Conservation (phyloP, 2,888 invertebrate genomes). For the Philopedon plagiatum region DNA sequence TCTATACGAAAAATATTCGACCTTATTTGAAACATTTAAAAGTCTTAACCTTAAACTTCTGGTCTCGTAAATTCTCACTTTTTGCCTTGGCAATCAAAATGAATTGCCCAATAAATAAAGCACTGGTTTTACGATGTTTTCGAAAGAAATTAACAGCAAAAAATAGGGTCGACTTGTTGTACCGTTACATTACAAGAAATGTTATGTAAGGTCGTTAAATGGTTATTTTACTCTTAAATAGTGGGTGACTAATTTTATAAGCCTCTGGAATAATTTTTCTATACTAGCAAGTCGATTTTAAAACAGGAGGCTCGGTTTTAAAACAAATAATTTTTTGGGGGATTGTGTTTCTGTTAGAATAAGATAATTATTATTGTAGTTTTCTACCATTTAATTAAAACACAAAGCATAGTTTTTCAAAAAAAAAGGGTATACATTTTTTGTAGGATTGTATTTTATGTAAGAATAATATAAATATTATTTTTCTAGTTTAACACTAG, state of each 20-base stretch:
- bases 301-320: too few relatives aligned
- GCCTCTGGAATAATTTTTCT: too few relatives aligned
- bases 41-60: conserved; percentile 5
- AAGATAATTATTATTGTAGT: too few relatives aligned
- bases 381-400: too few relatives aligned
- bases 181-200: conserved; percentile 17
- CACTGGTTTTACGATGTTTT: conserved; percentile 30
- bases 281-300: too few relatives aligned
- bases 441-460: too few relatives aligned
- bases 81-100: conserved; percentile 33
- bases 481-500: too few relatives aligned
- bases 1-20: not conserved
- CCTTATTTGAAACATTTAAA: not conserved
- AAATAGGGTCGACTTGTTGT: conserved; percentile 26
- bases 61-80: conserved; percentile 39
- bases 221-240: not conserved
- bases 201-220: not conserved
- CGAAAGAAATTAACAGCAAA: conserved; percentile 30
- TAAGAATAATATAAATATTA: too few relatives aligned
- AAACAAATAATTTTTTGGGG: too few relatives aligned
- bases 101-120: conserved; percentile 40
- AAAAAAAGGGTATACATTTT: too few relatives aligned
- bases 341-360: too few relatives aligned
- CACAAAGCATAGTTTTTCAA: too few relatives aligned
- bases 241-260: not conserved